Evolutionary conservation across 2,797 vertebrate genomes (phyloP), one percentile per base, ranked within the genome.

Genomic region (Emydoidea blandingii): DNA sequence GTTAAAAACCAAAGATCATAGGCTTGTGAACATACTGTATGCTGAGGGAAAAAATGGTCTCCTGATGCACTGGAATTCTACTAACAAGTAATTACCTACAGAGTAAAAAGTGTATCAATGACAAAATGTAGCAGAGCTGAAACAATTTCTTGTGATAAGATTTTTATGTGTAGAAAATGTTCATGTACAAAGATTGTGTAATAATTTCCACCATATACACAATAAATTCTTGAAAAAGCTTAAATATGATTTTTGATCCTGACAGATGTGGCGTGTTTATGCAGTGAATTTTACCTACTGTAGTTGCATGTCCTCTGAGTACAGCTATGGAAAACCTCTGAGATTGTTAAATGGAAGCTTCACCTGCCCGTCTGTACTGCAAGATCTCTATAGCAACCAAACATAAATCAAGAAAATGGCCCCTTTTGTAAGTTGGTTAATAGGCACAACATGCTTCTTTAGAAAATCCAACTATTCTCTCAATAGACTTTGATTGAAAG

Each of bases 401-500:
- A 98, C 97, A 99, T 99, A 99, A 99, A 99, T 99, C 99, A 99
- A 97, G 98, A 98, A 99, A 99, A 99, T 98, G 98, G 98, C 98
- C 98, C 97, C 98, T 99, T 99, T 99, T 99, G 98, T 99, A 98
- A 98, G 98, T 99, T 99, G 98, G 99, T 99, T 99, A 99, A 99
- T 99, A 99, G 98, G 99, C 99, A 98, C 99, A 98, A 99, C 99
- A 99, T 99, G 99, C 98, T 98, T 99, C 99, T 98, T 98, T 98
- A 99, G 98, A 99, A 99, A 99, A 98, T 97, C 98, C 98, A 98
- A 98, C 98, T 98, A 98, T 99, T 99, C 98, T 99, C 98, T 99
- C 98, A 99, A 99, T 99, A 98, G 98, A 98, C 99, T 99, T 99
- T 99, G 99, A 99, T 99, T 98, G 99, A 99, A 98, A 98, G 99